Percentiles rank a stretch among this genome's conserved stretches.
Evolutionary conservation across 2,113 vertebrate genomes (phyloP).

Genomic region (Pseudonaja textilis): DNA sequence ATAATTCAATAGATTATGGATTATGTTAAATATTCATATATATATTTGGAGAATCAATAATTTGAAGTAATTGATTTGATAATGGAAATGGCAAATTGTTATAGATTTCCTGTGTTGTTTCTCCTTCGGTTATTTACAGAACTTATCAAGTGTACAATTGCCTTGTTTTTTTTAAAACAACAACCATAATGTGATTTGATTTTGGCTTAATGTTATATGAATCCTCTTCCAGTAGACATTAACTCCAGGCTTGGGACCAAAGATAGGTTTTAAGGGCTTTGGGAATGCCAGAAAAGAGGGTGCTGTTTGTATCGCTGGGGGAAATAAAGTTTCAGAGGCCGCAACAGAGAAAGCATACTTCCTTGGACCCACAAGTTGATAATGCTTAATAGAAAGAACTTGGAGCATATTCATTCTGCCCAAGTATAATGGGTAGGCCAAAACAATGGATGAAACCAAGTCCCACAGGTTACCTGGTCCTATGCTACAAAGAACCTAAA

Average conservation of each 20-base stretch:
- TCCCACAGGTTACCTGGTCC: background rate
- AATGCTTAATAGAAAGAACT: background rate
- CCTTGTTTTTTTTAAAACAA: background rate
- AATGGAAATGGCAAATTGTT: constrained; percentile 17
- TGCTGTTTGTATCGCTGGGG: background rate
- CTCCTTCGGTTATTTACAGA: constrained; percentile 16
- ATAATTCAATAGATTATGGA: background rate
- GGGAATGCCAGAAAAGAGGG: background rate
- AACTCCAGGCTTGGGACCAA: background rate
- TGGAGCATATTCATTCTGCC: background rate
- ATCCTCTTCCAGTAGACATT: background rate
- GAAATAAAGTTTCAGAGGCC: background rate
- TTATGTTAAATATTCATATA: constrained; percentile 24
- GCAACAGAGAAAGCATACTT: background rate
- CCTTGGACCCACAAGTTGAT: background rate
- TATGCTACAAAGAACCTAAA: background rate
- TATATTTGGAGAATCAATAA: background rate
- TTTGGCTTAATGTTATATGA: background rate
- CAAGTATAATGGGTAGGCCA: background rate
- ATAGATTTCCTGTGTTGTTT: background rate
- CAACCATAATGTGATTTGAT: background rate
- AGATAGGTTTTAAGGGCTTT: background rate
- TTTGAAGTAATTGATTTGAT: constrained; percentile 31
- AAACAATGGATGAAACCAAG: background rate
- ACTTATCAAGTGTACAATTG: background rate